Percentiles rank a stretch among this genome's conserved stretches.
Evolutionary conservation across 2,797 vertebrate genomes (phyloP).

Genomic region (Chromis chromis): DNA sequence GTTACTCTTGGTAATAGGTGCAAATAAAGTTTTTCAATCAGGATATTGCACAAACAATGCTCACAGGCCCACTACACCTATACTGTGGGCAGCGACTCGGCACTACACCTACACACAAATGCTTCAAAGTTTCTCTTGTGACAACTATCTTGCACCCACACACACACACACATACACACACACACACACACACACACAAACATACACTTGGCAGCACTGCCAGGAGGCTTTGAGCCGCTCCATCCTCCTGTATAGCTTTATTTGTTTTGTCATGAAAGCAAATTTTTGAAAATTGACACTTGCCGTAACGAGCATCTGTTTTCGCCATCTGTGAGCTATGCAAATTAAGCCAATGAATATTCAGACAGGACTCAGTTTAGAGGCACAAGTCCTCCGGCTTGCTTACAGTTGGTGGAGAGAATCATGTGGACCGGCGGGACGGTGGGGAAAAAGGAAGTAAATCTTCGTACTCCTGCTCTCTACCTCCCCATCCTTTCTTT

Average conservation of each 20-base stretch:
- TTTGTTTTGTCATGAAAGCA: conserved; percentile 85
- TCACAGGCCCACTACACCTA: not conserved
- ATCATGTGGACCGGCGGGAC: conserved; percentile 56
- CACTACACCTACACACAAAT: not conserved
- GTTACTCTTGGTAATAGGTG: not conserved
- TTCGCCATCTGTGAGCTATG: conserved; percentile 81
- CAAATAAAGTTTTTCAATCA: conserved; percentile 14
- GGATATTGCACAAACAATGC: conserved; percentile 19
- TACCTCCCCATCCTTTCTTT: conserved; percentile 47
- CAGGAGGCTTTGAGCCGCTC: conserved; percentile 73
- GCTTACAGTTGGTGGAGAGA: conserved; percentile 70
- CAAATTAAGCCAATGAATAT: conserved; percentile 87
- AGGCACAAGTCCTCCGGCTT: conserved; percentile 77
- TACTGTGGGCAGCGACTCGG: not conserved
- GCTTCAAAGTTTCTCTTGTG: conserved; percentile 56
- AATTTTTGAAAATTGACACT: conserved; percentile 82
- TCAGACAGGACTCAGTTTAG: conserved; percentile 76
- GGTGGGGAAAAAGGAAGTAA: conserved; percentile 23
- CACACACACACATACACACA: conserved; percentile 1
- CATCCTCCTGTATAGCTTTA: conserved; percentile 82
- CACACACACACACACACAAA: conserved; percentile 44
- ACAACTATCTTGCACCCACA: conserved; percentile 40
- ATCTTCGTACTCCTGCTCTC: conserved; percentile 64
- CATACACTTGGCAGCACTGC: conserved; percentile 57
- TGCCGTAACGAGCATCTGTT: conserved; percentile 84